Base-by-base conservation (phyloP, 2,888 invertebrate species). In the Eupithecia exiguata region DNA sequence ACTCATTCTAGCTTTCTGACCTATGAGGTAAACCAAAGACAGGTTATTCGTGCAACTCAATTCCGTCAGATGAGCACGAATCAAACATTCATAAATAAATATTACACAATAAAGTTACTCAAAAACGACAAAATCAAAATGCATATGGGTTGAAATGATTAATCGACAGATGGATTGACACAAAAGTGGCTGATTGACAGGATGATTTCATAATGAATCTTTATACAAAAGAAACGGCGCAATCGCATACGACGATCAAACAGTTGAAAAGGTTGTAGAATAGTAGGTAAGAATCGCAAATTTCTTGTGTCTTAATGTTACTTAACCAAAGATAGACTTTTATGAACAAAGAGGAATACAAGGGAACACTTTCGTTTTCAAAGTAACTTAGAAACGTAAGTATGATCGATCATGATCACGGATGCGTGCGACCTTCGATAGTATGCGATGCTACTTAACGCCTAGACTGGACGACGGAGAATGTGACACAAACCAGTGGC, bases 401-500 rank as follows among this genome's bases (percentile, higher is more conserved):
- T 61, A 53, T 43, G 69, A 62, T 38, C 87, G 69, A 62, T 38
- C 87, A 46, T 46, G n/a, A 70, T 68, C n/a, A 49, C 91, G 91
- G 91, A 92, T 91, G 83, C 90, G 87, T 77, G 82, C 88, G 92
- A 91, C 93, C 93, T 93, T 93, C 90, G 79, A 72, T 83, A 76
- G 88, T 91, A 88, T 91, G 86, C 79, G 78, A 76, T 86, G 81
- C 82, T 84, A 89, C 87, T 94, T 93, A 92, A 84, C 91, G 89
- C 79, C 84, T 88, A 90, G 87, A 87, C 89, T 87, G 79, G 81
- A 82, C 84, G 83, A 81, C 85, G 84, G 85, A 88, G 85, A 87
- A 86, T 88, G 92, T 93, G 92, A 93, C 91, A 92, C 92, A 92
- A 92, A 84, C 84, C 77, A 77, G 79, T 92, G 92, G 87, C 92